Conservation (phyloP, 2,113 vertebrate species). For the human (Homo sapiens) region DNA sequence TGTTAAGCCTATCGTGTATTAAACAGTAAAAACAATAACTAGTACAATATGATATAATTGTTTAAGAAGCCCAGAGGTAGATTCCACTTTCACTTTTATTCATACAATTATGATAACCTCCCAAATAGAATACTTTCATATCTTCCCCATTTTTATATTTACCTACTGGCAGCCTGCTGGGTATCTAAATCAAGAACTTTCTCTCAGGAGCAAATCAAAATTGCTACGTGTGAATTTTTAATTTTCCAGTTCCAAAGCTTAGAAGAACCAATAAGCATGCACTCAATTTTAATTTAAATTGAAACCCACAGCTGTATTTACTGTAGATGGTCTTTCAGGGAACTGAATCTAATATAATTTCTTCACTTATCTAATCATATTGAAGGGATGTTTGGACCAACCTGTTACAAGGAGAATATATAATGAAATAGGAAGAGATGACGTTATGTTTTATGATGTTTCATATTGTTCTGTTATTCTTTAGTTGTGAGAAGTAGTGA, state of each 20-base stretch:
- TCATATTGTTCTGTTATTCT: constrained; percentile 6
- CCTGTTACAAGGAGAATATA: constrained; percentile 59
- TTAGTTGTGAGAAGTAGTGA: constrained; percentile 17
- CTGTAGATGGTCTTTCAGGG: constrained; percentile 64
- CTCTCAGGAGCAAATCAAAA: constrained; percentile 72
- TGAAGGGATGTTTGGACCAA: constrained; percentile 41
- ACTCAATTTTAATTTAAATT: constrained; percentile 76
- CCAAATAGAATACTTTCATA: constrained; percentile 25
- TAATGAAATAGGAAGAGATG: constrained; percentile 33
- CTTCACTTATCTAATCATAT: constrained; percentile 60
- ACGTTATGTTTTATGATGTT: constrained; percentile 46
- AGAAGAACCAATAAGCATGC: constrained; percentile 64
- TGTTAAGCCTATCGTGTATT: neutral
- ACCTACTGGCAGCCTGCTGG: constrained; percentile 31
- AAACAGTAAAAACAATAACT: neutral
- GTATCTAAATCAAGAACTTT: constrained; percentile 71
- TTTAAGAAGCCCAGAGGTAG: neutral
- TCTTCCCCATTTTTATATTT: constrained; percentile 56
- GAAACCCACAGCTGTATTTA: constrained; percentile 70
- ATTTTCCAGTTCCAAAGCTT: constrained; percentile 68
- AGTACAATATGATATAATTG: neutral
- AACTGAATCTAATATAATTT: constrained; percentile 68
- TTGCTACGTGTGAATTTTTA: constrained; percentile 75
- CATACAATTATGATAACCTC: neutral
- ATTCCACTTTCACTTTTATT: neutral